phyloP scores from a whole-genome alignment of 1,140 invertebrate genomes.

The Tetragonula clypearis region DNA sequence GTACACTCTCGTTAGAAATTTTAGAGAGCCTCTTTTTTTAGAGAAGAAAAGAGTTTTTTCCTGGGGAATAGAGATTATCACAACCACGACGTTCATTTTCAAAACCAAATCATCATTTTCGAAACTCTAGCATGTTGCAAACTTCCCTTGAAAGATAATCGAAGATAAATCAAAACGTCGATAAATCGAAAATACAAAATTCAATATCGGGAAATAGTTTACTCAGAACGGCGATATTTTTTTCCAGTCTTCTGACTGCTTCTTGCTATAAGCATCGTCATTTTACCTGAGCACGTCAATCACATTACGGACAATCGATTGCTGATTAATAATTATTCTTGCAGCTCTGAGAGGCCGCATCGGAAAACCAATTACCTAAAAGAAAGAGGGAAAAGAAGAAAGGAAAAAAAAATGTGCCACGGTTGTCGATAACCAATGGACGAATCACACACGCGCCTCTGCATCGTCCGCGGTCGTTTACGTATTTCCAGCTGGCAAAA shows the following conservation, averaged over 20 bases:
- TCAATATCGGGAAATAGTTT: not conserved
- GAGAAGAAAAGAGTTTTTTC: too few relatives aligned
- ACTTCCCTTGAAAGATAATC: not conserved
- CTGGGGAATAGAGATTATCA: too few relatives aligned
- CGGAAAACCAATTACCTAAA: not conserved
- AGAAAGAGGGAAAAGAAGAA: too few relatives aligned
- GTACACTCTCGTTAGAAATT: too few relatives aligned
- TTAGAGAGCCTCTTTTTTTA: too few relatives aligned
- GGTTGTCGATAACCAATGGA: conserved; percentile 39
- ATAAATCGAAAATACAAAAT: not conserved
- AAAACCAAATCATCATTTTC: not conserved
- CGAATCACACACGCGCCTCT: not conserved
- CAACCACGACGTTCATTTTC: too few relatives aligned
- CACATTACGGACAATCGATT: not conserved
- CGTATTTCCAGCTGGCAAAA: not conserved
- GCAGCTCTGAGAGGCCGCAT: not conserved
- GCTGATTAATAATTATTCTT: not conserved
- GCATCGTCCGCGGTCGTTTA: not conserved
- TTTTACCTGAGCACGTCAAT: not conserved
- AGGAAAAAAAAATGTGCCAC: not conserved
- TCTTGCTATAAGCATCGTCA: not conserved
- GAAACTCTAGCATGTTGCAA: not conserved
- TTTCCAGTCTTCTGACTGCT: not conserved
- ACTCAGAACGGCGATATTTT: not conserved
- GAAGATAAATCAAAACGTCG: not conserved